Base-by-base conservation (phyloP, 2,888 invertebrate genomes). In the Rhamphomyia laevipes region DNA sequence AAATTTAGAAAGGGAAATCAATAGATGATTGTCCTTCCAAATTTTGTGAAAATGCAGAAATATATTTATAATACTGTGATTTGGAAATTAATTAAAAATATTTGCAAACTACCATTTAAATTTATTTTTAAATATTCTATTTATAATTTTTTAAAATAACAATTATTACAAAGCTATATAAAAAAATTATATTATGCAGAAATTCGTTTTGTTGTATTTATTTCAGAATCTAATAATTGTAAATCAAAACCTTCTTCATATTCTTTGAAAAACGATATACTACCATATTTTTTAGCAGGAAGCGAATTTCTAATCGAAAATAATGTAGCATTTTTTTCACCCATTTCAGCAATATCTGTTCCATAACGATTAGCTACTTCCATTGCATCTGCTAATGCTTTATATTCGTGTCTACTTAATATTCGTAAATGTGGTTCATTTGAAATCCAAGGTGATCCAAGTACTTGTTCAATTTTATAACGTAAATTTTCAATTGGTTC, bases 401-500 rank as follows among this genome's bases (percentile, higher is more conserved):
- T 15, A 44, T 42, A 51, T 45, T 53, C 53, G 21, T 35, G 2
- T 4, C 43, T 18, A 21, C 5, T 13, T 38, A 38, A 17, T 9
- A n/a, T n/a, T 18, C 64, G 64, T 38, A 82, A 71, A 49, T 78
- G 66, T 0, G 76, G 65, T 64, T 84, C 83, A 79, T 82, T 79
- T 2, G 70, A 67, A 50, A 84, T 74, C 83, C 83, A 84, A 33
- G 79, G 77, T 11, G 77, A 75, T 45, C 58, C 69, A 18, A 81
- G 63, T 30, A 80, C 63, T 57, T 72, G 68, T 6, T 73, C 74
- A 15, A 83, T 72, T 31, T 71, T 72, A 59, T 77, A 78, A 7
- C 88, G 74, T 53, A 73, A 74, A 44, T 67, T 67, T 0, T 77
- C 71, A 52, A 85, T 80, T 1, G 86, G 86, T 60, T 88, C 86